Evolutionary conservation across 2,797 vertebrate genomes (phyloP), one percentile per base, ranked within the genome.

Genomic region (Geotrypetes seraphini): DNA sequence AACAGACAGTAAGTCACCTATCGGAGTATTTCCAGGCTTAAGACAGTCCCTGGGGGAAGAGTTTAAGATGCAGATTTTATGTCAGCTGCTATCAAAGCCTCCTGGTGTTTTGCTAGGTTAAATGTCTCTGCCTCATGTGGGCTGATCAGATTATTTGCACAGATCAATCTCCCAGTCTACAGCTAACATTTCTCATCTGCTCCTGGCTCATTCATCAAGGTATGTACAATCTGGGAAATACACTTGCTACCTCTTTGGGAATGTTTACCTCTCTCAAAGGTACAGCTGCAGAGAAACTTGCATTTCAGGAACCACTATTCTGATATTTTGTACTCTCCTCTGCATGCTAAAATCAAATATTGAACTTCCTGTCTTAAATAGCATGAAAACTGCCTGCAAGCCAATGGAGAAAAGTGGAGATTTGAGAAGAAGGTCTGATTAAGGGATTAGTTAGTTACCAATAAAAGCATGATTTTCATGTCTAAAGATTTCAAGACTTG

Each of bases 171-270:
- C 69, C 60, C 33, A 32, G 51, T 16, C 26, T 60, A 41, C 40
- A 26, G 16, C 42, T 31, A 20, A 49, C 16, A 25, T 37, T 22
- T 46, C 37, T 71, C 56, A 17, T 43, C 72, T 50, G 26, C 18
- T 47, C 58, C 58, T 53, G 49, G 65, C 67, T 61, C 53, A 22
- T 54, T 10, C 31, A 56, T 71, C 59, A 67, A 78, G 88, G 85
- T 88, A 82, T 1, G 75, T 58, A 17, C 12, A 15, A 36, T 26
- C 25, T 5, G 30, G 28, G 32, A 17, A 39, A 33, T 38, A 25
- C 47, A 51, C 34, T 57, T 16, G 47, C 16, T 4, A 5, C 12
- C 28, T 10, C n/a, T 39, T 21, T 7, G 14, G 15, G 10, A 33
- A 32, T 22, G 16, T 19, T 5, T 22, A 5, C 8, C 8, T 2